Percentiles rank a stretch among this genome's conserved stretches.
These are phyloP conservation scores for Achatina immaculata DNA, from an alignment of 1,140 invertebrate genomes.

Conservation along the genomic window DNA sequence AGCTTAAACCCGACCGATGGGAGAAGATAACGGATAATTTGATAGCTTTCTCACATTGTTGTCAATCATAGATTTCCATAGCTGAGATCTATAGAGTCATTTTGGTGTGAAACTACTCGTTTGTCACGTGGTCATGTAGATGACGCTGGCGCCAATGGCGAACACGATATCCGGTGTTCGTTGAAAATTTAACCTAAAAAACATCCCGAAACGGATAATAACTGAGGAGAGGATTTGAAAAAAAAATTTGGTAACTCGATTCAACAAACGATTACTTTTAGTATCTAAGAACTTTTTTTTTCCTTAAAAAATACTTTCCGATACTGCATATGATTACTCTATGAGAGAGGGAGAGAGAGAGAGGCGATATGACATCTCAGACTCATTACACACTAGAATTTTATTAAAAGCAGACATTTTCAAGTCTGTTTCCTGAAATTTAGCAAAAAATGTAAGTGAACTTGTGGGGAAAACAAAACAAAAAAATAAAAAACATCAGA, in stretches of 20 bases:
- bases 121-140: neutral
- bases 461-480: no score
- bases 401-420: no score
- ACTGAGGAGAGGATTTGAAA: neutral
- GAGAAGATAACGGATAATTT: slow-evolving; percentile 17
- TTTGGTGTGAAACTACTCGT: slow-evolving; percentile 16
- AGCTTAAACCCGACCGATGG: neutral
- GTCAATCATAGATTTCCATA: neutral
- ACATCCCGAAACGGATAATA: neutral
- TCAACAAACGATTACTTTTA: neutral
- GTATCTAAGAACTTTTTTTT: neutral
- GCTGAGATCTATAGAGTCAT: neutral
- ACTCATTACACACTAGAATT: no score
- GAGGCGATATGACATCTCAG: no score
- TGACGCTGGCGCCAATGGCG: neutral
- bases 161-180: neutral
- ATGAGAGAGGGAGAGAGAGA: no score
- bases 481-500: no score
- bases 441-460: no score
- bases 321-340: neutral
- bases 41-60: slow-evolving; percentile 6
- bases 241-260: neutral
- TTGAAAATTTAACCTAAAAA: neutral
- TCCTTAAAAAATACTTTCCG: neutral
- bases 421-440: no score